Evolutionary conservation across 2,797 vertebrate genomes (phyloP).

Genomic region (Bradypodion ventrale): DNA sequence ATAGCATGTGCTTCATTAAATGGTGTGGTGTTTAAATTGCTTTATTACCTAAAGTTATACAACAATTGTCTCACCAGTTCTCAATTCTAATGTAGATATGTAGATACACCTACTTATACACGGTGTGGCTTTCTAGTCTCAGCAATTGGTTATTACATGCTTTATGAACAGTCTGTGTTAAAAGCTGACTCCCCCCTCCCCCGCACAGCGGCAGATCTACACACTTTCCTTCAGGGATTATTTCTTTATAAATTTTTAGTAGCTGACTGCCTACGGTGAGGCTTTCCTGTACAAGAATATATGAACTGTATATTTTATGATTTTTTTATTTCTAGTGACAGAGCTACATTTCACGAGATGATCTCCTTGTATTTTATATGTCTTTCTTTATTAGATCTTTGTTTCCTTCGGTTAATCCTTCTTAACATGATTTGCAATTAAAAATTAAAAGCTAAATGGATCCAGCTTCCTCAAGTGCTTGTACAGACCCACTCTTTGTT

Average conservation of each 20-base stretch:
- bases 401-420: conserved; percentile 60
- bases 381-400: conserved; percentile 62
- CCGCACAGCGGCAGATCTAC: conserved; percentile 50
- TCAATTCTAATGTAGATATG: neutral
- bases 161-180: conserved; percentile 64
- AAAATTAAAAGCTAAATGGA: conserved; percentile 54
- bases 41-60: neutral
- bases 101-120: no score
- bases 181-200: conserved; percentile 47
- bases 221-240: conserved; percentile 60
- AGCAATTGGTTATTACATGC: conserved; percentile 56
- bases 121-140: conserved; percentile 54
- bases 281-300: conserved; percentile 58
- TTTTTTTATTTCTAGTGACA: conserved; percentile 69
- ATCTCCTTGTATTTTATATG: conserved; percentile 68
- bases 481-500: conserved; percentile 10
- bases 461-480: conserved; percentile 35
- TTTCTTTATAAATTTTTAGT: conserved; percentile 69
- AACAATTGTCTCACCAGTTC: conserved; percentile 7
- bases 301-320: conserved; percentile 68
- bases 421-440: conserved; percentile 60
- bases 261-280: conserved; percentile 57
- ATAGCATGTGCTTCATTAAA: neutral
- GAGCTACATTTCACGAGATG: conserved; percentile 64
- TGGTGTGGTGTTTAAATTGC: conserved; percentile 8